Base-by-base conservation (phyloP, 2,113 vertebrate species). In the Cynopterus brachyotis region DNA sequence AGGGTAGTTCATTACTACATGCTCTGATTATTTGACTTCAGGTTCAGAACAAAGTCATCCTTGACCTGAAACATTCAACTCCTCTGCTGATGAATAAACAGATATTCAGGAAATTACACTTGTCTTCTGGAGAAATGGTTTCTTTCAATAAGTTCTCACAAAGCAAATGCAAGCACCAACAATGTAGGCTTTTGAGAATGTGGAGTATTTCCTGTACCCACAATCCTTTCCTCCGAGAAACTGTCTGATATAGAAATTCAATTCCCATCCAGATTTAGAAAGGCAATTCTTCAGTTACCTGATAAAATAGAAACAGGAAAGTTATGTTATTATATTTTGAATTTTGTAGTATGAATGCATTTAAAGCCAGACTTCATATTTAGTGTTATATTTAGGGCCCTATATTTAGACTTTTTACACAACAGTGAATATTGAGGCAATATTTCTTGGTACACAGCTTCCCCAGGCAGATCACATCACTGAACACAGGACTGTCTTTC, bases 151-250 rank as follows among this genome's bases (percentile, higher is more conserved):
- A 67, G 57, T 94, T 94, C 95, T 94, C 96, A 79, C 73, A 67
- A 81, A 96, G 60, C 13, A 95, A 94, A 95, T 30, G n/a, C 78
- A 81, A 84, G 76, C 17, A 66, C 91, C 70, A 76, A 69, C 70
- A 92, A 80, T 75, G 42, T 17, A 94, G 97, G 42, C 93, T 90
- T 97, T 93, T n/a, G 94, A 96, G 94, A 96, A 98, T 96, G 69
- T 84, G 13, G 75, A 93, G 72, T 69, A 97, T 95, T 95, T 97
- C 94, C 96, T 97, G 96, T 91, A 64, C 78, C 85, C 76, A 37
- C 40, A 88, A 92, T 80, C 76, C 67, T 91, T 84, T 69, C 53
- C 45, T 80, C 64, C 32, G 72, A 82, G 73, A 97, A 94, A 75
- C 57, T 45, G 30, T 60, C 70, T 50, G 8, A 60, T 40, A 17